Percentiles rank a stretch among this genome's conserved stretches.
These are phyloP conservation scores for Chrysomallon squamiferum DNA, from an alignment of 1,140 invertebrate species.

Conservation along the genomic window DNA sequence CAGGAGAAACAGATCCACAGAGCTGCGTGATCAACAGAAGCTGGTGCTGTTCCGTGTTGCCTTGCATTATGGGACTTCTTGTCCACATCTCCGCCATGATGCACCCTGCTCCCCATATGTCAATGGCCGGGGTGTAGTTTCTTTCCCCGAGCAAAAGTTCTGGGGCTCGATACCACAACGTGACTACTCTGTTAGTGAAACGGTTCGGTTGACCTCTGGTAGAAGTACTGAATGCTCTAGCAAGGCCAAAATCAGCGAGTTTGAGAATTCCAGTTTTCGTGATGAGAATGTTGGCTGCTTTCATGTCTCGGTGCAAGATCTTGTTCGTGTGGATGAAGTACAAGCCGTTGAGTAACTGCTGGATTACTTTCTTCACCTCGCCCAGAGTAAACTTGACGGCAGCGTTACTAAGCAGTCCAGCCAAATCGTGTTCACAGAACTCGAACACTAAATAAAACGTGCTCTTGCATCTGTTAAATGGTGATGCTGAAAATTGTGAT, in stretches of 20 bases:
- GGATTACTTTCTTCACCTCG: constrained; percentile 98
- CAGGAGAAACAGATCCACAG: constrained; percentile 93
- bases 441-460: constrained; percentile 99
- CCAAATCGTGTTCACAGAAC: constrained; percentile 98
- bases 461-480: constrained; percentile 81
- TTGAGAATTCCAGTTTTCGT: constrained; percentile 90
- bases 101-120: constrained; percentile 98
- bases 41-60: constrained; percentile 95
- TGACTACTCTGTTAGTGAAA: constrained; percentile 98
- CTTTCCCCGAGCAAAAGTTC: constrained; percentile 88
- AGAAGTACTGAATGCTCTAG: constrained; percentile 81
- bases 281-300: constrained; percentile 98
- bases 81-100: constrained; percentile 99
- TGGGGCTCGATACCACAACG: constrained; percentile 96
- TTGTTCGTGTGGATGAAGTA: constrained; percentile 98
- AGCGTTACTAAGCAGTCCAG: constrained; percentile 93
- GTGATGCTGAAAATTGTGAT: constrained; percentile 70
- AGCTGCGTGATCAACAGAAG: constrained; percentile 93
- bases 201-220: constrained; percentile 82
- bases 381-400: constrained; percentile 95
- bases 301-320: constrained; percentile 95
- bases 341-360: constrained; percentile 94
- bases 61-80: constrained; percentile 78
- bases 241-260: constrained; percentile 69
- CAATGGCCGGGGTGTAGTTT: constrained; percentile 91